These are phyloP conservation scores for Trematocara variabile DNA, from an alignment of 2,113 vertebrate species.

Conservation along the genomic window DNA sequence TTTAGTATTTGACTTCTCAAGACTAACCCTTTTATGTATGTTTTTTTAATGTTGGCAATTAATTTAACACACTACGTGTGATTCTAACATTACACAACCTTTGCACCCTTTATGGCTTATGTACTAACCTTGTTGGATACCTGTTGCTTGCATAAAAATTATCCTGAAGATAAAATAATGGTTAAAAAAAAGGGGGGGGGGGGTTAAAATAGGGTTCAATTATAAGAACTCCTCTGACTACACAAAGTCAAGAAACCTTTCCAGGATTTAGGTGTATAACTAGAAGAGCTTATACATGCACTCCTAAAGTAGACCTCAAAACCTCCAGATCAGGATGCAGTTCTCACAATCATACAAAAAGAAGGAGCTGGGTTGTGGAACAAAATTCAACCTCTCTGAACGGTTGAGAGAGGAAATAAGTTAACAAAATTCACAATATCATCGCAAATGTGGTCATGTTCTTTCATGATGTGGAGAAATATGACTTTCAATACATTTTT, in stretches of 20 bases:
- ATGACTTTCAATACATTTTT: not conserved
- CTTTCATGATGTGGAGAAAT: not conserved
- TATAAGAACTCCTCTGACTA: not conserved
- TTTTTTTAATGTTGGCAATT: not conserved
- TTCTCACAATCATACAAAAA: not conserved
- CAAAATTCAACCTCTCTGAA: not conserved
- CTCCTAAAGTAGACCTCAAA: not conserved
- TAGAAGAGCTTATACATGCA: not conserved
- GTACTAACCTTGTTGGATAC: not conserved
- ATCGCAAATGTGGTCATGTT: not conserved
- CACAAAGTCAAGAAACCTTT: not conserved
- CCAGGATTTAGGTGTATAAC: not conserved
- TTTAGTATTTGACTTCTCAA: not conserved
- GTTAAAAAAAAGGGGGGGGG: not conserved
- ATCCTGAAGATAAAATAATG: not conserved
- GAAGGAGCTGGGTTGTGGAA: not conserved
- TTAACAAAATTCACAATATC: not conserved
- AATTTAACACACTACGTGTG: not conserved
- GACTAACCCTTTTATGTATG: not conserved
- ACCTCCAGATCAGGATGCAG: not conserved
- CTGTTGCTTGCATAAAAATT: not conserved
- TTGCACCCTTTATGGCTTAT: not conserved
- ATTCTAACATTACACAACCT: not conserved
- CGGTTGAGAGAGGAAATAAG: not conserved
- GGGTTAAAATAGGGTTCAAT: not conserved